These are phyloP conservation scores for Rhynchotus rufescens DNA, from an alignment of 2,797 vertebrate species.

Conservation along the genomic window DNA sequence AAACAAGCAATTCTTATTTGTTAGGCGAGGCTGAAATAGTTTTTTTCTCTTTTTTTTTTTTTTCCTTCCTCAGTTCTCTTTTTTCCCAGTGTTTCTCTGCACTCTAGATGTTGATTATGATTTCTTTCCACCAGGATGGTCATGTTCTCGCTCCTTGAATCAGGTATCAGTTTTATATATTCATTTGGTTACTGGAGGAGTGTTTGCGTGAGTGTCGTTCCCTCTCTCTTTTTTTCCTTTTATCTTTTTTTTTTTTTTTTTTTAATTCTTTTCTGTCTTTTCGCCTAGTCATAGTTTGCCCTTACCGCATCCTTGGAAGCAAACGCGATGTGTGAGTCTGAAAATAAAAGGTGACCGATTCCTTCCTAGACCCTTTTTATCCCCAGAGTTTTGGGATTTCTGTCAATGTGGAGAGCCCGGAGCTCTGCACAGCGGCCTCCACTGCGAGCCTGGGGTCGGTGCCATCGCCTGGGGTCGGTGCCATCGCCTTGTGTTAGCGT, in stretches of 20 bases:
- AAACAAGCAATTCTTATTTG: slow-evolving; percentile 35
- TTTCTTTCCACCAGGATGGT: not conserved
- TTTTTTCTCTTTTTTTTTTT: not conserved
- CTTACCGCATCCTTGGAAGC: not conserved
- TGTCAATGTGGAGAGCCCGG: not conserved
- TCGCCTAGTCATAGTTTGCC: not conserved
- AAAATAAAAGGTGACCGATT: not conserved
- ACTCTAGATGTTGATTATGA: not conserved
- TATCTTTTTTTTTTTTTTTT: not conserved
- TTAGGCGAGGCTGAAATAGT: slow-evolving; percentile 43
- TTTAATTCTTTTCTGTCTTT: not conserved
- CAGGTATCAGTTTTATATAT: not conserved
- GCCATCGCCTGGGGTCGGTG: too few species aligned
- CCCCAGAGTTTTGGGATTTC: not conserved
- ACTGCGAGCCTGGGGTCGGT: not conserved
- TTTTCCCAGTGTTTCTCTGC: slow-evolving; percentile 4
- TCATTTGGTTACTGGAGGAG: not conserved
- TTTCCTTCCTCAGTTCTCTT: too few species aligned
- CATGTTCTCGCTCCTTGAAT: not conserved
- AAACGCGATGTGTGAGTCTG: not conserved
- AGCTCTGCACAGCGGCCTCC: not conserved
- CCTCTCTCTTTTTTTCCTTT: not conserved
- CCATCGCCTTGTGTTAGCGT: not conserved
- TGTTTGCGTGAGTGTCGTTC: not conserved
- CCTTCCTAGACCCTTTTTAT: not conserved